A percentile compares a stretch with the other conserved stretches of the same genome.
These are phyloP conservation scores for Orthonevra nobilis DNA, from an alignment of 2,888 invertebrate species.

Conservation along the genomic window DNA sequence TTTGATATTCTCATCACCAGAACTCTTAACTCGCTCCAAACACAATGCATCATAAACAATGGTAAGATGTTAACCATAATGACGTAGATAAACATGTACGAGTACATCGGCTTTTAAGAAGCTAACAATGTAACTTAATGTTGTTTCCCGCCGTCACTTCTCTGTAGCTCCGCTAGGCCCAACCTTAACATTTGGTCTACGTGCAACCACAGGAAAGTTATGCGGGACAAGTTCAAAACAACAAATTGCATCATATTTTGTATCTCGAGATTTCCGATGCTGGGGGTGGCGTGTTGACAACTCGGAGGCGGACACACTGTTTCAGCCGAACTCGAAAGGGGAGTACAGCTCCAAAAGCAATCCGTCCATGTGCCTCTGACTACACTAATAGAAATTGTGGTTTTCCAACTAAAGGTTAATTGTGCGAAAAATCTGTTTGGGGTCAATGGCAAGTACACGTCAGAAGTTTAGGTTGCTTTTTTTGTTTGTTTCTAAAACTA, in stretches of 20 bases:
- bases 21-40: slow-evolving; percentile 11
- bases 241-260: slow-evolving; percentile 54
- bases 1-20: slow-evolving; percentile 34
- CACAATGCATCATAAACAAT: slow-evolving; percentile 66
- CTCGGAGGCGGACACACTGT: slow-evolving; percentile 31
- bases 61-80: slow-evolving; percentile 55
- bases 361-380: not conserved
- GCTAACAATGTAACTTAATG: slow-evolving; percentile 49
- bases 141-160: slow-evolving; percentile 20
- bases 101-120: slow-evolving; percentile 10
- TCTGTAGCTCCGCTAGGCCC: not conserved
- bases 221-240: slow-evolving; percentile 60
- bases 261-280: slow-evolving; percentile 10
- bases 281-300: slow-evolving; percentile 60
- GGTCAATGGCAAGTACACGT: slow-evolving; percentile 61
- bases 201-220: slow-evolving; percentile 32
- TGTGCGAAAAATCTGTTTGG: slow-evolving; percentile 52
- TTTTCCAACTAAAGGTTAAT: slow-evolving; percentile 27
- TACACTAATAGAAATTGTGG: not conserved
- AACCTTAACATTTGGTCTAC: slow-evolving; percentile 49
- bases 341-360: slow-evolving; percentile 6
- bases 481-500: no score
- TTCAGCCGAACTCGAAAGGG: slow-evolving; percentile 44
- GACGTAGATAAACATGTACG: slow-evolving; percentile 54
- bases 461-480: slow-evolving; percentile 15